Evolutionary conservation across 2,113 vertebrate genomes (phyloP), one percentile per base, ranked within the genome.

Genomic region (Toxotes chatareus): DNA sequence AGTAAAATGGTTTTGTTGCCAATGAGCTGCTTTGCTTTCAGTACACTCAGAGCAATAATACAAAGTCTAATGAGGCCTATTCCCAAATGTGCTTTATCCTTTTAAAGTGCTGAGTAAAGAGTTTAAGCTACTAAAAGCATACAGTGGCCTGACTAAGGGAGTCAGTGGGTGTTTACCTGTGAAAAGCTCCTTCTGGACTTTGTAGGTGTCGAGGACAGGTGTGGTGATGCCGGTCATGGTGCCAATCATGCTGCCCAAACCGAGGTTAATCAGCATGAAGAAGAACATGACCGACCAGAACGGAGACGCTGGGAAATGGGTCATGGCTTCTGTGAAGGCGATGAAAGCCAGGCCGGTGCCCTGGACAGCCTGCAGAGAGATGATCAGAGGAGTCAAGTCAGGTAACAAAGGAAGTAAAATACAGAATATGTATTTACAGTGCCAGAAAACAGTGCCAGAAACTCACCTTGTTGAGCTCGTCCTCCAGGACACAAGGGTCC

Each of bases 221-320:
- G 98, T 99, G 72, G 97, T 99, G 94, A 99, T 99, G 86, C 98
- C 98, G 0, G 98, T 98, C 98, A 99, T 99, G 89, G 98, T 99
- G 72, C 98, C 98, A 0, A 99, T 99, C 98, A 99, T 99, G 92
- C 98, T 99, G 34, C 98, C 98, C 93, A 99, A 85, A 4, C 98
- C 98, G 79, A 99, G 95, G 92, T 99, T 99, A 86, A 99, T 99
- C 78, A 99, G 95, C 98, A 99, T 99, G 94, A 99, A 93, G 96
- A 99, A 99, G 95, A 99, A 99, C 97, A 99, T 97, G 88, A 99
- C 97, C 0, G 98, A 99, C 98, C 98, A 99, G 89, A 99, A 97
- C 0, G 98, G 98, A 1, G 98, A 99, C 5, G 92, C 97, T 0
- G 98, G 98, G 86, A 99, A 99, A 87, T 99, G 98, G 0, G 98